Evolutionary conservation across 2,888 invertebrate species (phyloP), one percentile per base, ranked within the genome.

Genomic region (Tiliacea citrago): DNA sequence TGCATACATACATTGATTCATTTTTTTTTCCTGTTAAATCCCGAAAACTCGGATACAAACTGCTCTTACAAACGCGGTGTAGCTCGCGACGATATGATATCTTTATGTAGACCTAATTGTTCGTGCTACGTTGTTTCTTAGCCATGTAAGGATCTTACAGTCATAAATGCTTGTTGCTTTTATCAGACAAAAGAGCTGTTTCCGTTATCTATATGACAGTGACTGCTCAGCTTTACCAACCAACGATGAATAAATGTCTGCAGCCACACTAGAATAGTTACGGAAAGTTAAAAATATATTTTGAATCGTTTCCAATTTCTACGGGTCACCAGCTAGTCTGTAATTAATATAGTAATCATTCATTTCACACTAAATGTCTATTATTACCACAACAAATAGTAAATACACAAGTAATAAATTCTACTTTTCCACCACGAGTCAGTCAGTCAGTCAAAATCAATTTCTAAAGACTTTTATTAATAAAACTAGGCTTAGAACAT

Each of bases 1-100:
- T 99, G 21, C 78, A 79, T 16, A 45, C 74, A 35, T 29, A 29
- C n/a, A 29, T 18, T 8, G 2, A 55, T 65, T 35, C 0, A 18
- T n/a, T 66, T 16, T 35, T 16, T n/a, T 60, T 3, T 18, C 1
- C 58, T 60, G 16, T 58, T 10, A 53, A 65, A 65, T 47, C 12
- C 21, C 24, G 13, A 21, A 51, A 65, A 29, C 13, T 65, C 9
- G 16, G 29, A 9, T 55, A 16, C 13, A 67, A 9, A 65, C 21
- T 57, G 21, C 18, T 7, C 45, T 42, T 42, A 16, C n/a, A n/a
- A n/a, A n/a, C 13, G 21, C 13, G 5, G 9, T 21, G 29, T 21
- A 39, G n/a, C n/a, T 39, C n/a, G 21, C 35, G 0, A 24, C 18
- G 12, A 24, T 29, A 21, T 29, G 12, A 29, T 29, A 45, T 7